phyloP scores from a whole-genome alignment of 2,113 vertebrate genomes.

The Solea senegalensis region DNA sequence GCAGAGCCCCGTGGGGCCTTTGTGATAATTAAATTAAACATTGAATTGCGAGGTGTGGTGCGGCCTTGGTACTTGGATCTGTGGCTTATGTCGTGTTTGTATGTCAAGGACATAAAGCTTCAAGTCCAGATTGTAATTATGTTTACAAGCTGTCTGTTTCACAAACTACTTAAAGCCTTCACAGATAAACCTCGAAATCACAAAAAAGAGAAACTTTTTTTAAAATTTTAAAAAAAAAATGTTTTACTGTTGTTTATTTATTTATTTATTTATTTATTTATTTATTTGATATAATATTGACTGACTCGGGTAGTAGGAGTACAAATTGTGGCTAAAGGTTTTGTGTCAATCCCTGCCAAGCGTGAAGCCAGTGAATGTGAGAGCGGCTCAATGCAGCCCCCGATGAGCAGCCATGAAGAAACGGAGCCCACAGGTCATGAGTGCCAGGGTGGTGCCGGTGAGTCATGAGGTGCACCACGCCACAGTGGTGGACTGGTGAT shows the following conservation, averaged over 20 bases:
- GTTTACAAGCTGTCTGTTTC: neutral
- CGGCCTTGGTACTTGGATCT: neutral
- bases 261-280: too few species aligned
- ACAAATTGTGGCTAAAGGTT: too few species aligned
- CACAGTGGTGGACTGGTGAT: neutral
- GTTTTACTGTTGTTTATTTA: too few species aligned
- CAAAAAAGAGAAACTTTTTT: too few species aligned
- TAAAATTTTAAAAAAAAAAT: too few species aligned
- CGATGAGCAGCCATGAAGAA: constrained; percentile 32
- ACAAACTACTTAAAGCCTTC: too few species aligned
- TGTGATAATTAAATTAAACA: constrained; percentile 31
- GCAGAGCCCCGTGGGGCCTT: neutral
- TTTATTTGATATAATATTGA: too few species aligned
- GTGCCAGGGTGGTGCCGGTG: constrained; percentile 16
- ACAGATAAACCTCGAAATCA: too few species aligned
- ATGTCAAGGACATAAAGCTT: neutral
- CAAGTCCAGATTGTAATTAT: neutral
- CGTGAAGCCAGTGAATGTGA: neutral
- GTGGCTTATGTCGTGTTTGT: constrained; percentile 6
- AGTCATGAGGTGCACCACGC: neutral
- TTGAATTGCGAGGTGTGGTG: neutral
- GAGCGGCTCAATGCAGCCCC: constrained; percentile 41
- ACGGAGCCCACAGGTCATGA: constrained; percentile 42
- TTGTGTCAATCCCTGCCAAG: too few species aligned
- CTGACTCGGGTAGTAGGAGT: too few species aligned